Evolutionary conservation across 2,888 invertebrate genomes (phyloP), one percentile per base, ranked within the genome.

Genomic region (Platerodrilus igneus): DNA sequence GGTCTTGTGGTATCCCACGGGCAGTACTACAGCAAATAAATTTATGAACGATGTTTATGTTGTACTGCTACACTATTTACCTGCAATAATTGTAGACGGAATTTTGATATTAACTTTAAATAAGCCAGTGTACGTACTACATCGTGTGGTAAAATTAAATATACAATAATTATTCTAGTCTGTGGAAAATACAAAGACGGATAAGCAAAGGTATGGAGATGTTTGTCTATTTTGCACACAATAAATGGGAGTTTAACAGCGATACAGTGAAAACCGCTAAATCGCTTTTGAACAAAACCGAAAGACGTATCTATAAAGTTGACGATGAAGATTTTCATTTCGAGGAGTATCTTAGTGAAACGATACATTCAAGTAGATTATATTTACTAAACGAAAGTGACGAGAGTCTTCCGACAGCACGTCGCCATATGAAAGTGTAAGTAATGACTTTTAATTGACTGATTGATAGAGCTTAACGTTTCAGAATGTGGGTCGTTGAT

Each of bases 181-280:
- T 92, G 59, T 83, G 86, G 58, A 78, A 83, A 31, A 83, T 91
- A 2, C 92, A 92, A 52, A 79, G 82, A 38, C 79, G 88, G 28
- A 85, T 94, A 53, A 77, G 76, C 48, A 88, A 89, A 69, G 88
- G 92, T 0, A 87, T 91, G 58, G 86, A 88, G 57, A 86, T 88
- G 0, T 85, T 94, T 58, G 88, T 91, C 60, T 93, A 91, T 63
- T 94, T 94, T 68, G 91, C 92, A 0, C 88, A 86, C 62, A 88
- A 88, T 60, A 88, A 90, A 47, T 94, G 94, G 93, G 84, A 86
- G 58, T 90, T 91, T 64, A 80, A 81, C 26, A 88, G 86, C 11
- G 75, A 80, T 31, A 77, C 79, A 47, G 75, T 81, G 0, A 65
- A 78, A 5, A 61, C 67, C 4, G 51, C 84, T 0, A 68, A 86